phyloP scores from a whole-genome alignment of 2,888 invertebrate species.

The Drosophila buzzatii region DNA sequence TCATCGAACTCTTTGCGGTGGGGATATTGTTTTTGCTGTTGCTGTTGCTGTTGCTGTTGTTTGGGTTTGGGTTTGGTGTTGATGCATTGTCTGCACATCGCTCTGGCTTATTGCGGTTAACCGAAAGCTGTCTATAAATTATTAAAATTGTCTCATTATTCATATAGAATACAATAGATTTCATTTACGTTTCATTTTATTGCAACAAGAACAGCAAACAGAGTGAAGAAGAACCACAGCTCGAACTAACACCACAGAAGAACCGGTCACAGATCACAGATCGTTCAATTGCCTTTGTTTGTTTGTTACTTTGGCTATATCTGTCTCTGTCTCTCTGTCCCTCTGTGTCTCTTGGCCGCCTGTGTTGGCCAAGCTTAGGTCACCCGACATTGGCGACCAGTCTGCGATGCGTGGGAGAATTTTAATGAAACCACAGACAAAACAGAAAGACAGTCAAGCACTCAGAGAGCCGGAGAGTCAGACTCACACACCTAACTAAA shows the following conservation, averaged over 20 bases:
- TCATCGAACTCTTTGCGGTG: constrained; percentile 80
- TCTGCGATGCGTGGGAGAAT: constrained; percentile 72
- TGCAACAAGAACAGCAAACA: constrained; percentile 60
- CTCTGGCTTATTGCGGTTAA: constrained; percentile 81
- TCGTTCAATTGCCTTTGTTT: constrained; percentile 61
- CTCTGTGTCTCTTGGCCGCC: constrained; percentile 2
- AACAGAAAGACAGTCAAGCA: constrained; percentile 5
- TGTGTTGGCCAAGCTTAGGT: constrained; percentile 51
- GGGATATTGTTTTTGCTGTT: constrained; percentile 34
- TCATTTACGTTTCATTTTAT: constrained; percentile 80
- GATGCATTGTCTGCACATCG: constrained; percentile 59
- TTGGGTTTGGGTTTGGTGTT: constrained; percentile 38
- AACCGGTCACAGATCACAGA: constrained; percentile 61
- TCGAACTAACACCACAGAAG: constrained; percentile 46
- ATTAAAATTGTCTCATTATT: constrained; percentile 85
- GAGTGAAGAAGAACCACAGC: constrained; percentile 35
- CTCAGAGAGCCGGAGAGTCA: constrained; percentile 7
- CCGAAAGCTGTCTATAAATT: constrained; percentile 85
- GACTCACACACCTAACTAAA: constrained; percentile 34
- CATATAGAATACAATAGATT: constrained; percentile 84
- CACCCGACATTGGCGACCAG: constrained; percentile 46
- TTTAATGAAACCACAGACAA: constrained; percentile 54
- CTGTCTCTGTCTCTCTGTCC: not conserved
- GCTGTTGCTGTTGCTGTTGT: constrained; percentile 32
- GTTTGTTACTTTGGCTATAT: constrained; percentile 19